Conservation (phyloP, 2,113 vertebrate genomes). For the Lophura nycthemera region DNA sequence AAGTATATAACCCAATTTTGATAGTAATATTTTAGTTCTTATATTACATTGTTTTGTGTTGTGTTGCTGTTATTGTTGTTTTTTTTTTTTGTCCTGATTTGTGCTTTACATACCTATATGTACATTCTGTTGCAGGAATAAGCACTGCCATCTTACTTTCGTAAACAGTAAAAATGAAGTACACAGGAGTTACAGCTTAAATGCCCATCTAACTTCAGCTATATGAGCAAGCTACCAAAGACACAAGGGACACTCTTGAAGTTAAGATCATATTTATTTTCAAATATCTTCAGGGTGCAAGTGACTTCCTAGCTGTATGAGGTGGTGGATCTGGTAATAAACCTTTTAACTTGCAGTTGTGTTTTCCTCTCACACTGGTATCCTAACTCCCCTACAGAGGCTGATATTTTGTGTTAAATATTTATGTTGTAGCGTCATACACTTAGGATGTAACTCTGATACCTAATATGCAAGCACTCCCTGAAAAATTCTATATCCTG, state of each 20-base stretch:
- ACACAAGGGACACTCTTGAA: neutral
- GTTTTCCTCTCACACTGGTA: neutral
- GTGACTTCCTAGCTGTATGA: neutral
- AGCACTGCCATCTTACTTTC: neutral
- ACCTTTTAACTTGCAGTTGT: neutral
- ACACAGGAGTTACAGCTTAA: neutral
- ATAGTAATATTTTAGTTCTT: neutral
- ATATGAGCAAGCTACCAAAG: neutral
- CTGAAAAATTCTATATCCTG: constrained; percentile 65
- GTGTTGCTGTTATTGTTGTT: too few relatives aligned
- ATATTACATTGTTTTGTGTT: neutral
- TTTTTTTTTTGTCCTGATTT: neutral
- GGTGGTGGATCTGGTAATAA: neutral
- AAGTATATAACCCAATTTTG: neutral
- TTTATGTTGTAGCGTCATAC: constrained; percentile 1
- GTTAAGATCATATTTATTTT: neutral
- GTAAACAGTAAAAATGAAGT: neutral
- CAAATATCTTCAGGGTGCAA: neutral
- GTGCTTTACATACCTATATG: neutral
- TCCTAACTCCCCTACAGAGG: neutral
- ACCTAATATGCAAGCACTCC: constrained; percentile 29
- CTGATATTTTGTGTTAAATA: constrained; percentile 40
- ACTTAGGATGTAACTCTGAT: constrained; percentile 42
- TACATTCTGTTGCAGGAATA: neutral
- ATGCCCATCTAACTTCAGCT: neutral